Conservation (phyloP, 2,888 invertebrate genomes). For the Seira sanloemensis region DNA sequence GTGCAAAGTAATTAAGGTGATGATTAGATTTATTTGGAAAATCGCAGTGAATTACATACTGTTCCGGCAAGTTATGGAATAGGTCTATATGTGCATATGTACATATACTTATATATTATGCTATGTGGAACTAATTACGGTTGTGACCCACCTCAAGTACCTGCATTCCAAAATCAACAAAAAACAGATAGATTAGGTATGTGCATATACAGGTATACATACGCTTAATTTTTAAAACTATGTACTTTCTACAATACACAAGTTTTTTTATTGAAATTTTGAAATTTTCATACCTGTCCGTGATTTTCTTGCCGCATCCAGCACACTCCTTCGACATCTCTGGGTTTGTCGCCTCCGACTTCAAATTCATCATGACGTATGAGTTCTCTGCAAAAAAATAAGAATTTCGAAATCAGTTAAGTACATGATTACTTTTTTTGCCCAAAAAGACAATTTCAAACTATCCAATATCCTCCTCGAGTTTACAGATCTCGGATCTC, state of each 20-base stretch:
- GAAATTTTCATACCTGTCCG: conserved; percentile 81
- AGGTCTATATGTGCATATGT: too few species aligned
- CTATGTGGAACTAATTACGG: too few species aligned
- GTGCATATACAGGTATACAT: too few species aligned
- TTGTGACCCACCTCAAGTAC: background rate
- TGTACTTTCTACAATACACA: background rate
- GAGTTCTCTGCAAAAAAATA: background rate
- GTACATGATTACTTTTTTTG: too few species aligned
- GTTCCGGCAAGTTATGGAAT: too few species aligned
- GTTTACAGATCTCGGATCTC: too few species aligned
- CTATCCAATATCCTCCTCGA: too few species aligned
- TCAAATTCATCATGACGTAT: conserved; percentile 72
- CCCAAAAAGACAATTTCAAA: too few species aligned
- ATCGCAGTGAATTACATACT: background rate
- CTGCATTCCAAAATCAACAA: background rate
- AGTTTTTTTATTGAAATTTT: background rate
- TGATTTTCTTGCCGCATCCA: conserved; percentile 90
- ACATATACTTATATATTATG: too few species aligned
- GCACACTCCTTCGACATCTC: conserved; percentile 82
- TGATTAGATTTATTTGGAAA: conserved; percentile 66
- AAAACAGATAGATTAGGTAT: too few species aligned
- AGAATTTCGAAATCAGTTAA: too few species aligned
- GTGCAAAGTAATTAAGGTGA: conserved; percentile 62
- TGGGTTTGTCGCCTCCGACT: conserved; percentile 68
- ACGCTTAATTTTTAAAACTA: too few species aligned